phyloP scores from a whole-genome alignment of 2,797 vertebrate genomes.

The Spondyliosoma cantharus region DNA sequence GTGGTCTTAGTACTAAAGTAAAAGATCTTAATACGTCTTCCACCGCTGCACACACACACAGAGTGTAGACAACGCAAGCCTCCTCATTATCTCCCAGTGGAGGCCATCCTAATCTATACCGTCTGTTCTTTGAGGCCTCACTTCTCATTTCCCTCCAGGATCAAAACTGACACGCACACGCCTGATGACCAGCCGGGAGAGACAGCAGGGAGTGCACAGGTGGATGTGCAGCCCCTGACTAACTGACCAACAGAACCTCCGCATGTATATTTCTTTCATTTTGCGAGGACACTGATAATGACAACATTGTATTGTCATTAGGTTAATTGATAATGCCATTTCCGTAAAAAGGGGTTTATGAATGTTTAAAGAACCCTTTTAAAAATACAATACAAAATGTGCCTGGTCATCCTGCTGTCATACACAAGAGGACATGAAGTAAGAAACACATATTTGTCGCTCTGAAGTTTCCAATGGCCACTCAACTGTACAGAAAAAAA shows the following conservation, averaged over 20 bases:
- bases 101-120: slow-evolving; percentile 74
- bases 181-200: slow-evolving; percentile 62
- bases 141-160: slow-evolving; percentile 77
- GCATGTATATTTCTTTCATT: slow-evolving; percentile 16
- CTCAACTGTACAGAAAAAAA: slow-evolving; percentile 8
- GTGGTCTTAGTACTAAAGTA: too few relatives aligned
- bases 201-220: slow-evolving; percentile 37
- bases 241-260: slow-evolving; percentile 29
- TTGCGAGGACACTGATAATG: slow-evolving; percentile 14
- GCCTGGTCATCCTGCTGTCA: slow-evolving; percentile 4
- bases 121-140: slow-evolving; percentile 69
- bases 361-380: slow-evolving; percentile 25
- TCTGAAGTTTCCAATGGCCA: slow-evolving; percentile 17
- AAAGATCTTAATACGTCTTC: too few relatives aligned
- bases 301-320: slow-evolving; percentile 45
- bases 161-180: slow-evolving; percentile 63
- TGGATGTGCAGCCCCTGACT: slow-evolving; percentile 20
- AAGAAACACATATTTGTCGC: slow-evolving; percentile 4
- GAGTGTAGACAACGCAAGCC: slow-evolving; percentile 42
- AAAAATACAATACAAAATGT: slow-evolving; percentile 9
- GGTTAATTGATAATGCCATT: slow-evolving; percentile 40
- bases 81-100: slow-evolving; percentile 79
- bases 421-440: slow-evolving; percentile 5
- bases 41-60: slow-evolving; percentile 6
- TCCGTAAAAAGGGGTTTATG: slow-evolving; percentile 13